phyloP scores from a whole-genome alignment of 2,113 vertebrate genomes.

The Grallaria varia region DNA sequence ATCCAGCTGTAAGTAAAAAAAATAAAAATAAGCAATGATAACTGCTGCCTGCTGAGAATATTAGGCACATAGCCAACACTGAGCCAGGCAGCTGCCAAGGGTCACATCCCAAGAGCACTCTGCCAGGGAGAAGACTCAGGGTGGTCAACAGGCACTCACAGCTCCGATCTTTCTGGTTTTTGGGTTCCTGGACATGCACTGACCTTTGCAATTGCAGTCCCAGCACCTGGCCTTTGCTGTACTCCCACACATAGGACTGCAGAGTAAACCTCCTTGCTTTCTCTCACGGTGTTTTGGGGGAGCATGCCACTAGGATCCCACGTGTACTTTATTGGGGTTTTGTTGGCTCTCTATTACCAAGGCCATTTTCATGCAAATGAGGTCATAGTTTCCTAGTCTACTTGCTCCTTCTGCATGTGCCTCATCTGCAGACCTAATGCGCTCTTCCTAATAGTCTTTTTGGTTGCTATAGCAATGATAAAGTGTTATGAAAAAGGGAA shows the following conservation, averaged over 20 bases:
- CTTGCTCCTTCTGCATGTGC: not conserved
- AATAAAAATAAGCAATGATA: not conserved
- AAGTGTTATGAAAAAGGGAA: conserved; percentile 4
- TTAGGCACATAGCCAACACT: rapidly evolving
- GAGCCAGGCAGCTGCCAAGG: not conserved
- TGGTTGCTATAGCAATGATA: conserved; percentile 47
- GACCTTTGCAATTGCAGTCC: not conserved
- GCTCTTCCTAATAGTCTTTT: not conserved
- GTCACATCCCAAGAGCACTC: not conserved
- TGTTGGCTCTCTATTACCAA: not conserved
- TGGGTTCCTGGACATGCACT: rapidly evolving
- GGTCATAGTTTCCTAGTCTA: not conserved
- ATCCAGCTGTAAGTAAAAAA: not conserved
- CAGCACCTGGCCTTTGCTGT: rapidly evolving
- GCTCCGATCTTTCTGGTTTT: not conserved
- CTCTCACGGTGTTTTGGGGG: not conserved
- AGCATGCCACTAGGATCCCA: rapidly evolving
- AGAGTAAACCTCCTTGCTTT: not conserved
- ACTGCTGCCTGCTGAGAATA: not conserved
- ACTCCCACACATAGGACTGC: rapidly evolving
- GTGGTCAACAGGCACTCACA: rapidly evolving
- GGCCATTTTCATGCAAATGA: not conserved
- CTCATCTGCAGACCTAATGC: not conserved
- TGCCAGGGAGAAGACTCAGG: not conserved
- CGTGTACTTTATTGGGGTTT: not conserved